These are phyloP conservation scores for Cinara cedri DNA, from an alignment of 2,888 invertebrate genomes.

Conservation along the genomic window DNA sequence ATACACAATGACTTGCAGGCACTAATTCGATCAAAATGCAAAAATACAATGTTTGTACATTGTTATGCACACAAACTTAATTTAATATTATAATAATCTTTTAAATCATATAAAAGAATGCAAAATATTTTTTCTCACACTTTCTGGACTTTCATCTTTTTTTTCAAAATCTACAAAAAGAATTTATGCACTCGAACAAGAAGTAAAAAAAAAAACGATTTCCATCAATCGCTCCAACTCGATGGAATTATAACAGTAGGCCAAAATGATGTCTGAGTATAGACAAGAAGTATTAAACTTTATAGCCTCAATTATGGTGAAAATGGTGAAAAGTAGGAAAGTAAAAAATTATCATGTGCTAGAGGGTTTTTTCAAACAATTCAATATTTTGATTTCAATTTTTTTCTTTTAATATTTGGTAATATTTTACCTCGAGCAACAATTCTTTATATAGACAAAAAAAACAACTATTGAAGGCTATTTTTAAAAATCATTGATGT, in stretches of 20 bases:
- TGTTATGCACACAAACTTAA: slow-evolving; percentile 61
- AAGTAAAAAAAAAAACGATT: slow-evolving; percentile 37
- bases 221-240: slow-evolving; percentile 43
- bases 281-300: slow-evolving; percentile 37
- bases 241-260: slow-evolving; percentile 41
- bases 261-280: slow-evolving; percentile 15
- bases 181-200: slow-evolving; percentile 56
- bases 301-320: slow-evolving; percentile 59
- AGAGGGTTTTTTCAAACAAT: slow-evolving; percentile 57
- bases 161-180: slow-evolving; percentile 61
- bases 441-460: too few species aligned
- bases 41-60: slow-evolving; percentile 58
- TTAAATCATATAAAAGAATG: slow-evolving; percentile 60
- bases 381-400: slow-evolving; percentile 57
- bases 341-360: slow-evolving; percentile 24
- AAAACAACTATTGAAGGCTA: too few species aligned
- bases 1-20: slow-evolving; percentile 61
- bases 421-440: slow-evolving; percentile 56
- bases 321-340: slow-evolving; percentile 54
- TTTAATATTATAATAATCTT: slow-evolving; percentile 60
- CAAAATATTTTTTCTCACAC: slow-evolving; percentile 60
- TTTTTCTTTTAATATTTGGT: too few species aligned
- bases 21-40: slow-evolving; percentile 59
- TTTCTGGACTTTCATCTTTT: slow-evolving; percentile 61
- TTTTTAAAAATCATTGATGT: too few species aligned